These are phyloP conservation scores for Pseudochirops cupreus DNA, from an alignment of 2,797 vertebrate species.

Conservation along the genomic window DNA sequence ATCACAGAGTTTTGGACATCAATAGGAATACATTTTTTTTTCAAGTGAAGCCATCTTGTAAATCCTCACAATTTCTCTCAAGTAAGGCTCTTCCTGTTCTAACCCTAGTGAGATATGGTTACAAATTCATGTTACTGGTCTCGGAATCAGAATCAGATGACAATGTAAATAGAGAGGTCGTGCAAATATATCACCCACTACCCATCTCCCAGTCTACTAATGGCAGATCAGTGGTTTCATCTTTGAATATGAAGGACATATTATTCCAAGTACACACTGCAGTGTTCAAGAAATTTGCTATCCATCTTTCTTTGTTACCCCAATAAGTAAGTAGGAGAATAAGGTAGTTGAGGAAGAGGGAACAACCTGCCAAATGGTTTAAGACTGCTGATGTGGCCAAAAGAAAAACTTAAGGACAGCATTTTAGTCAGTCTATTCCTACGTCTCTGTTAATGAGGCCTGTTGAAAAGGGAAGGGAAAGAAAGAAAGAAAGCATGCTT, in stretches of 20 bases:
- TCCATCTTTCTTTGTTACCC: neutral
- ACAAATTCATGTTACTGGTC: neutral
- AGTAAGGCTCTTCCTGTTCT: neutral
- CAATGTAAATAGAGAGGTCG: neutral
- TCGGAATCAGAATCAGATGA: neutral
- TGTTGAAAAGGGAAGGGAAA: neutral
- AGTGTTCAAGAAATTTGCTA: neutral
- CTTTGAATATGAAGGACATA: neutral
- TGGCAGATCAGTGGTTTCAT: neutral
- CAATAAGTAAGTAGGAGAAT: neutral
- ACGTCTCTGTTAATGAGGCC: neutral
- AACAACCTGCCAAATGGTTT: constrained; percentile 23
- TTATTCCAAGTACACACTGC: neutral
- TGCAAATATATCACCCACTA: neutral
- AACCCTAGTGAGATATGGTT: neutral
- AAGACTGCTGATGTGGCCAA: constrained; percentile 22
- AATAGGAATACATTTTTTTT: neutral
- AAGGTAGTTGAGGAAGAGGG: neutral
- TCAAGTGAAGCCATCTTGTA: neutral
- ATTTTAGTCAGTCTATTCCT: neutral
- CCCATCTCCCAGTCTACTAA: neutral
- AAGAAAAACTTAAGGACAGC: constrained; percentile 23
- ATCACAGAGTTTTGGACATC: neutral
- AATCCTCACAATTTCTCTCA: neutral
- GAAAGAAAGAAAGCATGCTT: neutral